Conservation (phyloP, 2,113 vertebrate species). For the Chlamydotis undulata region DNA sequence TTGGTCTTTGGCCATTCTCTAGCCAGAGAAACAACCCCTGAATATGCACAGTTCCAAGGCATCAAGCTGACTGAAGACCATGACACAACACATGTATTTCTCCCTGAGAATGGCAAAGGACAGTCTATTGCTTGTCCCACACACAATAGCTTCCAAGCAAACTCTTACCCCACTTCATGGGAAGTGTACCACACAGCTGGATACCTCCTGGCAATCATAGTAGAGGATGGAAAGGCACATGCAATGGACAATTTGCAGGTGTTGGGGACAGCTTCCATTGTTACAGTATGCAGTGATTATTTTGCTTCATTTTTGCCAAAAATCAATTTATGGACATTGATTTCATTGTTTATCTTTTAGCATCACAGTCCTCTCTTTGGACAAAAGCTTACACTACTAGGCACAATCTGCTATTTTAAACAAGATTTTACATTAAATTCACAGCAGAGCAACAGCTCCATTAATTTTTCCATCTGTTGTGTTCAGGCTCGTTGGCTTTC, state of each 20-base stretch:
- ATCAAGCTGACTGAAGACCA: neutral
- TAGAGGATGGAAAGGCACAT: neutral
- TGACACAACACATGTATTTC: neutral
- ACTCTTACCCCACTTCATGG: neutral
- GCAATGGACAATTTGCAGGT: neutral
- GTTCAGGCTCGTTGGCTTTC: constrained; percentile 5
- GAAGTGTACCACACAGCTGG: neutral
- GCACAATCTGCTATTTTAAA: constrained; percentile 40
- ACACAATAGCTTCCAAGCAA: neutral
- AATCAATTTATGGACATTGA: neutral
- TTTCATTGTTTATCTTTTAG: neutral
- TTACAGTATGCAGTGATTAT: neutral
- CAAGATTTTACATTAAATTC: constrained; percentile 16
- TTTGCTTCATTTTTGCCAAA: neutral
- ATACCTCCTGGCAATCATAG: neutral
- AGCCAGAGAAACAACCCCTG: neutral
- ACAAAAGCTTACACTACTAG: neutral
- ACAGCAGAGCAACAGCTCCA: constrained; percentile 22
- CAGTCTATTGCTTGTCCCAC: neutral
- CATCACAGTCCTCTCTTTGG: neutral
- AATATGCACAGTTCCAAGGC: neutral
- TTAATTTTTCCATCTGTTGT: constrained; percentile 55
- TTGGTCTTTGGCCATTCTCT: neutral
- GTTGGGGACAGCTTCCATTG: neutral
- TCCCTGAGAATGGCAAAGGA: neutral